Conservation (phyloP, 2,888 invertebrate genomes). For the Poecilobothrus nobilitatus region DNA sequence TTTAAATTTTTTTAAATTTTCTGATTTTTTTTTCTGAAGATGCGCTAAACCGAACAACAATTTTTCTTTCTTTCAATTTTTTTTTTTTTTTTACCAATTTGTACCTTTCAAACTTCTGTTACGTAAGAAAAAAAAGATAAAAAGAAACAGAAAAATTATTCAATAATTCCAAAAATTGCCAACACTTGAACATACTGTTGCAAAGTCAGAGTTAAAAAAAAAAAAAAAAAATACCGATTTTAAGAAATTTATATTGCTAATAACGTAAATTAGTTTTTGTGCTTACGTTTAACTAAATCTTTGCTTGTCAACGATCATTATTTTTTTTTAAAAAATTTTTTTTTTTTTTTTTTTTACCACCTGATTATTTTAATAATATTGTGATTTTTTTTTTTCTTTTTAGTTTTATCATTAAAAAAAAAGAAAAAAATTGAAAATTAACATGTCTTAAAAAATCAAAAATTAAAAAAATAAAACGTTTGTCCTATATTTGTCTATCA, state of each 20-base stretch:
- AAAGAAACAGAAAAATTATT: too few species aligned
- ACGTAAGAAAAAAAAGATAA: neutral
- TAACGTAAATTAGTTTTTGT: neutral
- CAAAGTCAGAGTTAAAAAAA: neutral
- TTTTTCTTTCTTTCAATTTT: neutral
- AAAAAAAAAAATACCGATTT: neutral
- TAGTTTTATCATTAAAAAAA: too few species aligned
- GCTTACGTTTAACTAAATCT: neutral
- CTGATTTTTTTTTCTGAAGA: neutral
- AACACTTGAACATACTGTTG: constrained; percentile 1
- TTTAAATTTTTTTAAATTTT: neutral
- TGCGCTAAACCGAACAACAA: neutral
- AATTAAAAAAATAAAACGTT: too few species aligned
- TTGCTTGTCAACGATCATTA: neutral
- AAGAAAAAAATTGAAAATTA: too few species aligned
- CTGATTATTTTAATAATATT: neutral
- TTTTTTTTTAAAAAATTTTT: too few species aligned
- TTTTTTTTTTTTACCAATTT: neutral
- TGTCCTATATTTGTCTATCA: too few species aligned
- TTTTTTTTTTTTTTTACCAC: neutral
- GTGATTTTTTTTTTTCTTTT: too few species aligned
- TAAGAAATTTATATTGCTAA: neutral
- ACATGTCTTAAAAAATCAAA: too few species aligned
- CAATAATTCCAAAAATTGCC: neutral
- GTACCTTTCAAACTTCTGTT: neutral